Base-by-base conservation (phyloP, 2,888 invertebrate genomes). In the Camptogramma bilineatum region DNA sequence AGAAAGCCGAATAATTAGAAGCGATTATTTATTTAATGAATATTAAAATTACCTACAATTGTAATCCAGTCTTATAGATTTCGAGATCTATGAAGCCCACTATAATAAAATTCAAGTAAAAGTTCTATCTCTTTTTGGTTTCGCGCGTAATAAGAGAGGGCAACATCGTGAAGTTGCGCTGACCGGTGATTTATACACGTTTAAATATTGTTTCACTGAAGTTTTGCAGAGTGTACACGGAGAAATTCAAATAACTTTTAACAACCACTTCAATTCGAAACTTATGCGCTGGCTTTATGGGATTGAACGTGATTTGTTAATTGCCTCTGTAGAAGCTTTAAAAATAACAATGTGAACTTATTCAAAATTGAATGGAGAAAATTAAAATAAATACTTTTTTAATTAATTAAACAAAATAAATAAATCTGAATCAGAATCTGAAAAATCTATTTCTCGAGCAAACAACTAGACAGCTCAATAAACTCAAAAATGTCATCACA, bases 81-180 rank as follows among this genome's bases (percentile, higher is more conserved):
- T 9, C 4, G 5, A 64, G 61, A 57, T 68, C 64, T 60, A 59
- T 46, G 50, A 55, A 28, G 4, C 50, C 54, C 42, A 64, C 60
- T 65, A 59, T 63, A 66, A 65, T 63, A 61, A 68, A 68, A 64
- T 67, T 67, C 60, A 57, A 21, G 62, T 19, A 61, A 62, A 68
- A 67, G 46, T 70, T 70, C 51, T 57, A 61, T 59, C 72, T 66
- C 68, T 61, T 68, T 68, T 61, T 66, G 57, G 66, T 64, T 66
- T 60, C 62, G 46, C 62, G 31, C 46, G 64, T 66, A 64, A 62
- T 62, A 64, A 51, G 59, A 64, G 63, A 66, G 28, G 58, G 54
- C 57, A 64, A 69, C 59, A 62, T 55, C 21, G 55, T 17, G 51
- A 66, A 59, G 52, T 64, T 64, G 50, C 61, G 55, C 62, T 69